Percentiles rank a stretch among this genome's conserved stretches.
phyloP scores from a whole-genome alignment of 2,113 vertebrate genomes.

The Sinocyclocheilus anophthalmus region DNA sequence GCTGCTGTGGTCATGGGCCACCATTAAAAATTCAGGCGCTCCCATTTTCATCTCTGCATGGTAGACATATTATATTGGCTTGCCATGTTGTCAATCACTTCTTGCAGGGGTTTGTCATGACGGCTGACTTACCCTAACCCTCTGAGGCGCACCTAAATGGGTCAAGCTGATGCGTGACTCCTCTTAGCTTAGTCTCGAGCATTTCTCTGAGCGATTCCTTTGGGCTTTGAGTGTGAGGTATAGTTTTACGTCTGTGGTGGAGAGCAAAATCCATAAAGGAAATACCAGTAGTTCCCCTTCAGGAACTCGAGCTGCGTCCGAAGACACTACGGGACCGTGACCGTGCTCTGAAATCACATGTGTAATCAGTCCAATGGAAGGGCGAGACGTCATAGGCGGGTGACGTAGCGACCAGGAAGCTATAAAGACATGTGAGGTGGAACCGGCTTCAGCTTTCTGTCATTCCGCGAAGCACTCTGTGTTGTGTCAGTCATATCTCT shows the following conservation, averaged over 20 bases:
- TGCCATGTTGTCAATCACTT: conserved; percentile 45
- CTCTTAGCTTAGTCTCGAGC: conserved; percentile 49
- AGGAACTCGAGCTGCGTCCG: too few relatives aligned
- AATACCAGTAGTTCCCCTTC: not conserved
- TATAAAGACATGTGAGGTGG: too few relatives aligned
- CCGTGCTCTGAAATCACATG: too few relatives aligned
- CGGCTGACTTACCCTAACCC: conserved; percentile 25
- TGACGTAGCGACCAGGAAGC: too few relatives aligned
- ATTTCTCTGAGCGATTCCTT: conserved; percentile 30
- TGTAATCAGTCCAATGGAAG: too few relatives aligned
- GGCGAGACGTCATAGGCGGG: too few relatives aligned
- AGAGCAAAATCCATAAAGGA: conserved; percentile 39
- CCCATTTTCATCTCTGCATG: conserved; percentile 48
- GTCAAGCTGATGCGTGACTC: conserved; percentile 44
- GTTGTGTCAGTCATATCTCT: too few relatives aligned
- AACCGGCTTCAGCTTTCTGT: too few relatives aligned
- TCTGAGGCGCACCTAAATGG: conserved; percentile 35
- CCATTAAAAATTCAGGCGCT: conserved; percentile 62
- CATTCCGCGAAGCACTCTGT: too few relatives aligned
- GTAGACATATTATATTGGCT: conserved; percentile 2
- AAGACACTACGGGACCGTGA: too few relatives aligned
- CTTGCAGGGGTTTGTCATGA: conserved; percentile 37
- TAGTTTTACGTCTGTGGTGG: conserved; percentile 25
- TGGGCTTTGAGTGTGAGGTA: conserved; percentile 37
- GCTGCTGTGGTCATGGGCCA: conserved; percentile 48